A percentile compares a stretch with the other conserved stretches of the same genome.
Evolutionary conservation across 2,113 vertebrate genomes (phyloP).

Genomic region (Nannobrachium achirus): DNA sequence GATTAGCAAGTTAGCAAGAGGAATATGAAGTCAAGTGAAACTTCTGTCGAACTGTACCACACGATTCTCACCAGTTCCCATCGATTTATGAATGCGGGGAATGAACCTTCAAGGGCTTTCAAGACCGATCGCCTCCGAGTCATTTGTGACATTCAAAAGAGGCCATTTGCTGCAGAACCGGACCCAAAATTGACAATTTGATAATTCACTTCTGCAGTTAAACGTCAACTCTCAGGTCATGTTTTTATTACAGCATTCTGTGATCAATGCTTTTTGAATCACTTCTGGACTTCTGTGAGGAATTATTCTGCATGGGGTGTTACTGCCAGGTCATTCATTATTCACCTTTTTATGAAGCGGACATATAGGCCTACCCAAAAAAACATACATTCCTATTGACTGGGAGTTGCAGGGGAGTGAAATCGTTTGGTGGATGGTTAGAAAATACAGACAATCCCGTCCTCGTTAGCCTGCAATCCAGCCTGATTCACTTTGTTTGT

Average conservation of each 20-base stretch:
- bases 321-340: not conserved
- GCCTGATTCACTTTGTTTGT: too few species aligned
- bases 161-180: not conserved
- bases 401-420: too few species aligned
- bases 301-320: not conserved
- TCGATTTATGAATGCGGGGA: slow-evolving; percentile 21
- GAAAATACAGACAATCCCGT: too few species aligned
- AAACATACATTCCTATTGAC: not conserved
- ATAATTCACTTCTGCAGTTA: not conserved
- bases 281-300: not conserved
- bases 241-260: not conserved
- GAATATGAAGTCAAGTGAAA: slow-evolving; percentile 27
- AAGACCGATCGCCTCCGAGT: not conserved
- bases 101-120: slow-evolving; percentile 16
- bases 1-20: slow-evolving; percentile 26
- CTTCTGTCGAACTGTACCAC: slow-evolving; percentile 14
- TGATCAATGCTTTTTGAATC: not conserved
- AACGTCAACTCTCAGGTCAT: not conserved
- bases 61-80: slow-evolving; percentile 10
- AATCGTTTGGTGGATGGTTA: not conserved
- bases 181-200: slow-evolving; percentile 5
- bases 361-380: not conserved
- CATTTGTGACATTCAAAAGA: slow-evolving; percentile 1
- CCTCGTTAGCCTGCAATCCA: too few species aligned
- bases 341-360: not conserved